Evolutionary conservation across 2,113 vertebrate species (phyloP), one percentile per base, ranked within the genome.

Genomic region (Mixornis gularis): DNA sequence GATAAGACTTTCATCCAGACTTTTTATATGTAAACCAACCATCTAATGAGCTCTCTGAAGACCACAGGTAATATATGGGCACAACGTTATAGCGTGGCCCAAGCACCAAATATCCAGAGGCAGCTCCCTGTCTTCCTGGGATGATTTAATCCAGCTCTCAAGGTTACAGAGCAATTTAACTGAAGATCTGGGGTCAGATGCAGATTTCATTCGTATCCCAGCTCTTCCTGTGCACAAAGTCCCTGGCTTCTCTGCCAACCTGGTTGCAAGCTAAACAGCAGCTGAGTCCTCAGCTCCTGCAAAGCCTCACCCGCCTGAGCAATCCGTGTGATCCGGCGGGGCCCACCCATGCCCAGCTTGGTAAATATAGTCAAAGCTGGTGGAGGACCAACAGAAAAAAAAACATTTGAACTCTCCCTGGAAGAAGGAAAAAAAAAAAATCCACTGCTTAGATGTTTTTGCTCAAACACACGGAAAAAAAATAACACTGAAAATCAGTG

Each of bases 31-130:
- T 59, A 89, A 92, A 96, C 84, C 74, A 79, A 52, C 51, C 51
- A 76, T 21, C 55, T 94, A 95, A 96, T 93, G 89, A 95, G 91
- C 85, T 87, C 92, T 96, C 92, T 92, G 71, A 93, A 94, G 89
- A 90, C 89, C 70, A 92, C 17, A 59, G 63, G 62, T 94, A 89
- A 95, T 72, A 65, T 51, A 92, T 85, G 38, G 89, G 62, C 70
- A 51, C 77, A 96, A 85, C 34, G 73, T 81, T 52, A 82, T 2
- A 29, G 49, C 1, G 14, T 17, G 51, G 63, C 78, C 74, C 48
- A 56, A 87, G 79, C 52, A 70, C 73, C 2, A 48, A 76, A 79
- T 40, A 93, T 51, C 87, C 81, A 89, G 68, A 78, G 46, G 86
- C 84, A 94, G 77, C 86, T 89, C 66, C 63, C 59, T 41, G 5